phyloP scores from a whole-genome alignment of 1,140 invertebrate genomes.

The Drosophila subobscura region DNA sequence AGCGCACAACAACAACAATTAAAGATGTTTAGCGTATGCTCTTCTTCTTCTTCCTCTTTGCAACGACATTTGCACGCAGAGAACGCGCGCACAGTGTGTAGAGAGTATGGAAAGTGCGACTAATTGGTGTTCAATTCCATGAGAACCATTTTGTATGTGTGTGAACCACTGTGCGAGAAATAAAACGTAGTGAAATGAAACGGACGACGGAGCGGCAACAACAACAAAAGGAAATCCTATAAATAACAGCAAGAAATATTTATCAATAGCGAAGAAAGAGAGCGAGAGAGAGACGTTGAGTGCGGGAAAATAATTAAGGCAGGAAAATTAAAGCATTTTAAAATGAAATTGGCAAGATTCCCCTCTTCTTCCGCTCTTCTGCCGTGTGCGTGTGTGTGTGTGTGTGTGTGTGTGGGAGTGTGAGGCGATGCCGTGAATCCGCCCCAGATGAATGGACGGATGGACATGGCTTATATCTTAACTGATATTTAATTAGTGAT shows the following conservation, averaged over 20 bases:
- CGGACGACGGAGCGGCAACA: slow-evolving; percentile 33
- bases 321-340: slow-evolving; percentile 39
- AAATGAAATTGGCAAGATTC: slow-evolving; percentile 18
- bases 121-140: not conserved
- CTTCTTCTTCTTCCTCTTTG: slow-evolving; percentile 44
- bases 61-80: slow-evolving; percentile 69
- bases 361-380: not conserved
- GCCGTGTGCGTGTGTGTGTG: too few species aligned
- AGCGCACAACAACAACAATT: slow-evolving; percentile 58
- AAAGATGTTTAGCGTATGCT: slow-evolving; percentile 68
- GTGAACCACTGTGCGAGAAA: slow-evolving; percentile 57
- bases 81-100: slow-evolving; percentile 52
- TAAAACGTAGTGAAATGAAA: slow-evolving; percentile 69
- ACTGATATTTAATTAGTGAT: slow-evolving; percentile 21
- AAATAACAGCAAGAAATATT: slow-evolving; percentile 70
- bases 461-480: too few species aligned
- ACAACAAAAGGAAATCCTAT: slow-evolving; percentile 66
- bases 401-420: too few species aligned
- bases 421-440: too few species aligned
- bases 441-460: too few species aligned
- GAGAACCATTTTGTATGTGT: not conserved
- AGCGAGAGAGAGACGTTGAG: not conserved
- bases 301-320: slow-evolving; percentile 53
- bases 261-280: slow-evolving; percentile 55
- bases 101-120: slow-evolving; percentile 4